Base-by-base conservation (phyloP, 2,888 invertebrate species). In the Temnothorax ravouxi region DNA sequence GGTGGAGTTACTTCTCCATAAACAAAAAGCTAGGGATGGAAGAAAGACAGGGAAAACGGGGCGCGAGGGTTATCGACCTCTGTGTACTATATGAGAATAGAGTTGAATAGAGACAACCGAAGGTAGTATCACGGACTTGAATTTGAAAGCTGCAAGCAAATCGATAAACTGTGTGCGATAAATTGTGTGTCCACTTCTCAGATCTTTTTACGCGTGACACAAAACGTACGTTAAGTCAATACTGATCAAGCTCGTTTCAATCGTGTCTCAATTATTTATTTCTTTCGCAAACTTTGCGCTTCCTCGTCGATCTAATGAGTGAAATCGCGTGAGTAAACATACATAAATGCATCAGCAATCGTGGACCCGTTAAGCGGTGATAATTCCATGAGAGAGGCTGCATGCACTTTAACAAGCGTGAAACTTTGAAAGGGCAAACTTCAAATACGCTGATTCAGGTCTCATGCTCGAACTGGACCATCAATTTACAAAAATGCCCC, bases 401-500 rank as follows among this genome's bases (percentile, higher is more conserved):
- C 44, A 62, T 76, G 50, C 44, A 62, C 80, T 64, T 82, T 79
- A 79, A 75, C 52, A 44, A 79, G 79, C 50, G 81, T 59, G 81
- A 82, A 64, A 79, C 52, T 76, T 52, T 62, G 61, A 82, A 64
- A 81, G 15, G 64, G 52, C 61, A 72, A 47, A 59, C 56, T 38
- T 47, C 47, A 29, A 72, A 80, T 38, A 59, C 79, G 74, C 47
- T 72, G 74, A 80, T 50, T 80, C 87, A 71, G 61, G 61, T 66
- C 38, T 38, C 47, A 47, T 18, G 11, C 2, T 21, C 50, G 44
- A 75, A 79, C 74, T 72, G 69, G 76, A 89, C 81, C 86, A 69
- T 89, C 72, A 84, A 84, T 85, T 87, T 66, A 71, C 74, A 72
- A 84, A 21, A 44, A 6, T 34, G 50, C 47, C 25, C n/a, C n/a